Conservation (phyloP, 1,140 invertebrate species). For the Tetraneura akinire region DNA sequence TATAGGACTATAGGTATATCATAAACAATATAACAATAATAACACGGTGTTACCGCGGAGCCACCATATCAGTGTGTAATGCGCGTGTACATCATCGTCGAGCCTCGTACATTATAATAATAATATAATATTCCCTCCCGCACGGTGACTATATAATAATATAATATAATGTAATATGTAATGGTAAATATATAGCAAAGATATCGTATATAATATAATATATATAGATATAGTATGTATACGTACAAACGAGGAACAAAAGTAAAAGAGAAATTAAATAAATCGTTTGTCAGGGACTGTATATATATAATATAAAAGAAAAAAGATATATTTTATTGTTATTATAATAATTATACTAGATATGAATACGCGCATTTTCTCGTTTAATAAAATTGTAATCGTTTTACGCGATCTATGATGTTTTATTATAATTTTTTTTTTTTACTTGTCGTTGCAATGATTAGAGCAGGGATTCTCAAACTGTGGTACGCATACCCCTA, state of each 20-base stretch:
- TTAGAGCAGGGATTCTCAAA: neutral
- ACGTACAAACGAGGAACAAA: conserved; percentile 18
- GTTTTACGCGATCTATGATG: neutral
- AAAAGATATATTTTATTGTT: neutral
- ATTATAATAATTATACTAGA: neutral
- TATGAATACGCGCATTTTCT: neutral
- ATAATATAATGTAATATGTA: too few relatives aligned
- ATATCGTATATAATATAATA: too few relatives aligned
- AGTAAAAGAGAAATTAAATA: conserved; percentile 39
- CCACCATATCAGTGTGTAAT: conserved; percentile 11
- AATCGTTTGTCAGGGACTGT: conserved; percentile 28
- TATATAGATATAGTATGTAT: too few relatives aligned
- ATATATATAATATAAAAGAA: neutral
- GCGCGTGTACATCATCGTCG: too few relatives aligned
- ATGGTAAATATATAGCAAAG: neutral
- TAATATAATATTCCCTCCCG: neutral
- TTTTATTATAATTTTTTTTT: neutral
- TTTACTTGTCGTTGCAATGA: neutral
- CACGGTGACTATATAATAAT: neutral
- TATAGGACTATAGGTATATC: too few relatives aligned
- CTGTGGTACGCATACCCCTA: too few relatives aligned
- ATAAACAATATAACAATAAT: conserved; percentile 42
- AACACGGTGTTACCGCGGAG: conserved; percentile 11
- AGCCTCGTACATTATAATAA: neutral
- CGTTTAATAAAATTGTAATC: neutral